Evolutionary conservation across 2,888 invertebrate species (phyloP), one percentile per base, ranked within the genome.

Genomic region (Caenorhabditis angaria): DNA sequence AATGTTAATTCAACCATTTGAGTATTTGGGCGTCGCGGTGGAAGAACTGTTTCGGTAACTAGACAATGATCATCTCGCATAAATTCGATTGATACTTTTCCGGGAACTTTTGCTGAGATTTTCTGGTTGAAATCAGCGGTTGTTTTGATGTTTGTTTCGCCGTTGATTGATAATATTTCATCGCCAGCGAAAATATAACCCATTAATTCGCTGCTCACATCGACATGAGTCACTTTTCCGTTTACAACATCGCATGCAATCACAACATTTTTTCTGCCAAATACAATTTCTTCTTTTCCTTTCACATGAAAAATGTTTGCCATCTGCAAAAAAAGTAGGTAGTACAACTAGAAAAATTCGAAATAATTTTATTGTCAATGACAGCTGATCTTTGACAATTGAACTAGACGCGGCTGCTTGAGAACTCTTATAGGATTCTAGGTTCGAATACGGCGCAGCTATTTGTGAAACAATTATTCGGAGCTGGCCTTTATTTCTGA

Each of bases 11-110:
- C 82, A 54, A 70, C 62, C 63, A 78, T 63, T 51, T 76, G 66
- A 60, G 69, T 47, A 59, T 78, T 79, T 14, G 77, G 73, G 48
- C 68, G 69, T 47, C 75, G 72, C 35, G 69, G 61, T 28, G 76
- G 74, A 57, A 82, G 35, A 20, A 4, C 5, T 20, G 69, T 82
- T 60, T 76, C 61, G 29, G 68, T 70, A 57, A 67, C 75, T 24
- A 75, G 73, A 56, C 79, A 81, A 56, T 76, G 71, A 55, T 82
- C 82, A 61, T 82, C 81, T 35, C 82, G 71, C 55, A 74, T 69
- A 50, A 75, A 73, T 47, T 73, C 75, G 63, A 81, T 73, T 12
- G 57, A 47, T 25, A 77, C 62, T 67, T 80, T 77, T 35, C 80
- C 80, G 4, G 77, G 76, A n/a, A 63, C 22, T 25, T 67, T 65